Evolutionary conservation across 2,888 invertebrate species (phyloP), one percentile per base, ranked within the genome.

Genomic region (Acleris sparsana): DNA sequence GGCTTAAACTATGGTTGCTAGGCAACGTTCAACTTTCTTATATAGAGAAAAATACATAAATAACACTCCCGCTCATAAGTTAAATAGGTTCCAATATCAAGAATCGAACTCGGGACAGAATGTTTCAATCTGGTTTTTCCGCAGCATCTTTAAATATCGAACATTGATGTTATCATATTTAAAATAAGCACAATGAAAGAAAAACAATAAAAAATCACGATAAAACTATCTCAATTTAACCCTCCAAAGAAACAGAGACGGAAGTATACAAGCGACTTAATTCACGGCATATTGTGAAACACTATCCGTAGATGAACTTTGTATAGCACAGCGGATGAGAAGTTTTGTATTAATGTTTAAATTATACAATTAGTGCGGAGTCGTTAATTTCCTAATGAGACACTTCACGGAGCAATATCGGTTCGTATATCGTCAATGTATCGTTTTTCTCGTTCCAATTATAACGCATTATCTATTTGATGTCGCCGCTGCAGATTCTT

Each of bases 371-470:
- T 71, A 73, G 70, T 67, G 61, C 56, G 51, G 46, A 67, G 69
- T 70, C 69, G 66, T 71, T 71, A 71, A 71, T 71, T 67, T 58
- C 57, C 66, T 74, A 74, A 75, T 71, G 62, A 71, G 70, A 70
- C 67, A 70, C 70, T 73, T 71, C 65, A 71, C 64, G 64, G 53
- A 33, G 51, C 56, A 49, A 57, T 70, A 72, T 68, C 69, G 68
- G 68, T 63, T 69, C 65, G 4, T 63, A 61, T 69, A 70, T 71
- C 69, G 65, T 67, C 68, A 68, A 56, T 60, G 67, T 69, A 70
- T 69, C 70, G 69, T 18, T 61, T 56, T 33, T 57, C 22, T 66
- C 44, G 61, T 56, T 66, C 25, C 46, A 62, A 61, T 52, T 61
- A 57, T 62, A 25, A 60, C 65, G 56, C 55, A 61, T 56, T 25